Evolutionary conservation across 2,888 invertebrate genomes (phyloP), one percentile per base, ranked within the genome.

Genomic region (Synergus umbraculus): DNA sequence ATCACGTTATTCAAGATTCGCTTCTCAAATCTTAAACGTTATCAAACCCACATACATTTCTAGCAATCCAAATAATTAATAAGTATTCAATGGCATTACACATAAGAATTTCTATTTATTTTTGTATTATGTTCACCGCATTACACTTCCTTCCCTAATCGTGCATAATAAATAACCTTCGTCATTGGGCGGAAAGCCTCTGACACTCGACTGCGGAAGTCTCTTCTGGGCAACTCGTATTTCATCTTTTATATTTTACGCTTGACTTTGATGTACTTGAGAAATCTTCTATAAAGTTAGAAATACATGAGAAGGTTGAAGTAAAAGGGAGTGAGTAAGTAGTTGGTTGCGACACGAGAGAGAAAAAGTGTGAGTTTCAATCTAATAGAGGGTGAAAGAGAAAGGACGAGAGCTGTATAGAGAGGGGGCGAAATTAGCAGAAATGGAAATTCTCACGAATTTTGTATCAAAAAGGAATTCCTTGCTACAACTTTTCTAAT

Each of bases 211-310:
- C 41, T 63, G 77, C 41, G 66, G 44, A 77, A 81, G 54, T 83
- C 78, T 78, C 80, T 80, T 80, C 60, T 64, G 65, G 22, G 67
- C n/a, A 63, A 82, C 73, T 79, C 83, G 81, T 79, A 81, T 84
- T 83, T 83, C 81, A 82, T 84, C 82, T 85, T 85, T 84, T 82
- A 83, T 83, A 81, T 83, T 83, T 81, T 81, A 67, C 79, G 83
- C 83, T 85, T 83, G 84, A 85, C 85, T 85, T 85, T 85, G 84
- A 85, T 78, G 64, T 79, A 66, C 73, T 67, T 60, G 78, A 76
- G 79, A 81, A 79, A 81, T 83, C 83, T 79, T 82, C 81, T 81
- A 81, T 81, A 79, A 83, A 84, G 84, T 81, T 80, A 80, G 84
- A 82, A 79, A 82, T 76, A 66, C 78, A 67, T 78, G 76, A 81